Conservation (phyloP, 1,140 invertebrate genomes). For the Drosophila triauraria region DNA sequence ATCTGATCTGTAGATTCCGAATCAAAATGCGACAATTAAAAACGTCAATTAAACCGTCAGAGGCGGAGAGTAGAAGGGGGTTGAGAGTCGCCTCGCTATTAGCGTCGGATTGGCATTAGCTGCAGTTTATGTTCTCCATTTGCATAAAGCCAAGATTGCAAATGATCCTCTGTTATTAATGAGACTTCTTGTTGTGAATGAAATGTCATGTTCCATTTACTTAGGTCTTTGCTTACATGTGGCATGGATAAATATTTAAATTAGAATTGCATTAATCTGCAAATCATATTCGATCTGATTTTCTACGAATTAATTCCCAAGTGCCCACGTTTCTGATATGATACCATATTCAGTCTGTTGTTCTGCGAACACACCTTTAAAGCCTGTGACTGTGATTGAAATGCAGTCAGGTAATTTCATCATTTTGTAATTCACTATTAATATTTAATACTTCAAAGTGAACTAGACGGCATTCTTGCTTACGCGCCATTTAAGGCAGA, state of each 20-base stretch:
- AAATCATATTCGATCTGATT: slow-evolving; percentile 20
- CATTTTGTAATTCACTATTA: slow-evolving; percentile 60
- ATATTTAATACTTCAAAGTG: slow-evolving; percentile 51
- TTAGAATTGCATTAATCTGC: slow-evolving; percentile 6
- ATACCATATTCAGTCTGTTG: neutral
- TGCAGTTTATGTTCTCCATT: slow-evolving; percentile 51
- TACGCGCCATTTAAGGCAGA: slow-evolving; percentile 10
- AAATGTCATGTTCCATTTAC: neutral
- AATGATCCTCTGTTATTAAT: slow-evolving; percentile 19
- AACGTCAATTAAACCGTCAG: slow-evolving; percentile 47
- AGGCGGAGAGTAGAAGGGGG: neutral
- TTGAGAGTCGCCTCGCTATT: slow-evolving; percentile 21
- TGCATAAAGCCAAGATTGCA: slow-evolving; percentile 52
- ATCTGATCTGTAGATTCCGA: slow-evolving; percentile 15
- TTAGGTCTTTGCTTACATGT: neutral
- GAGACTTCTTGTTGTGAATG: slow-evolving; percentile 2
- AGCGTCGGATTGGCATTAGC: slow-evolving; percentile 51
- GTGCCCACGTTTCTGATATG: neutral
- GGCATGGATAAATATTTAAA: slow-evolving; percentile 29
- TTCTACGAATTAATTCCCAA: neutral
- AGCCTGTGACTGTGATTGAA: slow-evolving; percentile 50
- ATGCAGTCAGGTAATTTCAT: slow-evolving; percentile 68
- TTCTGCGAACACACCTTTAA: slow-evolving; percentile 27
- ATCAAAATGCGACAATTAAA: slow-evolving; percentile 48
- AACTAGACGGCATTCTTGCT: slow-evolving; percentile 58